These are phyloP conservation scores for Gymnopithys bicolor DNA, from an alignment of 2,797 vertebrate species.

Conservation along the genomic window DNA sequence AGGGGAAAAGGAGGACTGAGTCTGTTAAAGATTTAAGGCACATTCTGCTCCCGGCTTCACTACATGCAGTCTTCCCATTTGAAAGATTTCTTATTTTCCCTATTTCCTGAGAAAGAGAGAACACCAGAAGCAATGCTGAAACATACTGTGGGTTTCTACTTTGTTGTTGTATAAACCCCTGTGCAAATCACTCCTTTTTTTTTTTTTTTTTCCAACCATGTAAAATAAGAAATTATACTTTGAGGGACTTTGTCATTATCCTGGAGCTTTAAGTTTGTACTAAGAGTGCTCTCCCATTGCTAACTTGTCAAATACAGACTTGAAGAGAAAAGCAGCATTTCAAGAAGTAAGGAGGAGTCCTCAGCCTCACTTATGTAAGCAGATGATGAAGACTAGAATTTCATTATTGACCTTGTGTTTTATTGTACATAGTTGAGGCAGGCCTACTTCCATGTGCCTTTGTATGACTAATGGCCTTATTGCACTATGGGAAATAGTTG, in stretches of 20 bases:
- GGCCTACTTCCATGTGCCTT: neutral
- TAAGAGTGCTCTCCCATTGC: neutral
- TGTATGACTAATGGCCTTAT: neutral
- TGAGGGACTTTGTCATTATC: neutral
- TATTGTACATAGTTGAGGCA: neutral
- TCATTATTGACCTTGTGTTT: neutral
- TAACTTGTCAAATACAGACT: neutral
- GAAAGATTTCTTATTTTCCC: neutral
- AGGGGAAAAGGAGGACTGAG: neutral
- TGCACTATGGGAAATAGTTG: neutral
- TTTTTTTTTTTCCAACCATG: accelerated
- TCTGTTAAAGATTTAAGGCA: neutral
- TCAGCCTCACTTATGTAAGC: neutral
- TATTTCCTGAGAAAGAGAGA: neutral
- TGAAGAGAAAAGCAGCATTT: neutral
- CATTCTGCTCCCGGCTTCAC: neutral
- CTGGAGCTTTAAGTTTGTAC: neutral
- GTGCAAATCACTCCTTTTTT: neutral
- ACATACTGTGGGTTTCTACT: neutral
- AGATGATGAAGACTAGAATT: neutral
- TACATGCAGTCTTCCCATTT: neutral
- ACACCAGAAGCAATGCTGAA: neutral
- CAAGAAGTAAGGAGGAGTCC: neutral
- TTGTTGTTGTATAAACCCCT: neutral
- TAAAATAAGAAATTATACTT: neutral